Evolutionary conservation across 2,888 invertebrate genomes (phyloP).

Genomic region (Himalopsyche tibetana): DNA sequence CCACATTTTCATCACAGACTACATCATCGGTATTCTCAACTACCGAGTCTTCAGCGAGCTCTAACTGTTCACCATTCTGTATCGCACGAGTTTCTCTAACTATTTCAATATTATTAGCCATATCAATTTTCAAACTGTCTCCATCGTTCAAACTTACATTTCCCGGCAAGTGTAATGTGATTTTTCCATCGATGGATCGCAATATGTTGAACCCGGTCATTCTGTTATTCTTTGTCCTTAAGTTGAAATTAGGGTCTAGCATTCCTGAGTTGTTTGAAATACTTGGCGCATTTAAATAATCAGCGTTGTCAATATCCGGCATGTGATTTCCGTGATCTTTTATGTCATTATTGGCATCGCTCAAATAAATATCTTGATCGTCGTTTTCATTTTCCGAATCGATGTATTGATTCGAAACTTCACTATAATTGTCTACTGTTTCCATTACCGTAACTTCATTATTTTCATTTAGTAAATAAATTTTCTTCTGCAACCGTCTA

Average conservation of each 20-base stretch:
- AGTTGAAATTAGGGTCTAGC: neutral
- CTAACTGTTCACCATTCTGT: neutral
- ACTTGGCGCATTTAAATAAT: neutral
- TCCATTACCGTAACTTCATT: neutral
- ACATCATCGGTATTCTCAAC: neutral
- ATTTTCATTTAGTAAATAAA: neutral
- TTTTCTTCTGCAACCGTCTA: neutral
- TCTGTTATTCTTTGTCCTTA: neutral
- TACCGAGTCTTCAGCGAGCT: neutral
- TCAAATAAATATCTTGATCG: too few species aligned
- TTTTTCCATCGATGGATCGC: neutral
- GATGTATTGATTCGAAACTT: neutral
- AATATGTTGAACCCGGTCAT: neutral
- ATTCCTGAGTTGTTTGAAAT: neutral
- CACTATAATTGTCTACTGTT: neutral
- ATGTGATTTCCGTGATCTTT: too few species aligned
- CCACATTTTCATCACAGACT: neutral
- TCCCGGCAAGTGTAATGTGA: neutral
- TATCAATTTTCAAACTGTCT: slow-evolving; percentile 6
- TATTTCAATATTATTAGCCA: neutral
- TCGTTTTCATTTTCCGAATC: neutral
- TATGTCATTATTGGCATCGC: too few species aligned
- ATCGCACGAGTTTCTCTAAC: neutral
- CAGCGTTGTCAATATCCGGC: too few species aligned
- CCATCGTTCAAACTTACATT: neutral